Evolutionary conservation across 2,113 vertebrate genomes (phyloP).

Genomic region (human (Homo sapiens)): DNA sequence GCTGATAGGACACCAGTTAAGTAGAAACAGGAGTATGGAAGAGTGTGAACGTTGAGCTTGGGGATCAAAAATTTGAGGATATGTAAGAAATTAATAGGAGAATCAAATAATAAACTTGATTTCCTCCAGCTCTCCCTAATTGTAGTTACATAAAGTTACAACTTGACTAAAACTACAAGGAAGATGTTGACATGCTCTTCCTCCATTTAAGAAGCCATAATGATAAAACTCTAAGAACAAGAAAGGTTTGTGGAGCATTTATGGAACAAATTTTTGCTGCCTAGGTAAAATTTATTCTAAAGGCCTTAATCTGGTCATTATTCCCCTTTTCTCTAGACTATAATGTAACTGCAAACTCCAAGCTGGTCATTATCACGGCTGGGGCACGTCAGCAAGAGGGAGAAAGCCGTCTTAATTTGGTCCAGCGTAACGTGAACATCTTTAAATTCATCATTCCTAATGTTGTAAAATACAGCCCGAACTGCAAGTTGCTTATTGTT

Average conservation of each 20-base stretch:
- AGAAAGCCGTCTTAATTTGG: conserved; percentile 97
- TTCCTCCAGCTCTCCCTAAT: background rate
- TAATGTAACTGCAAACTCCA: conserved; percentile 95
- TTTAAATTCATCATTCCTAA: conserved; percentile 99
- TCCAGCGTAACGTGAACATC: conserved; percentile 98
- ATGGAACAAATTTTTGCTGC: background rate
- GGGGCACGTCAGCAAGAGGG: conserved; percentile 98
- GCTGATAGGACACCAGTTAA: background rate
- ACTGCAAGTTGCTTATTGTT: conserved; percentile 95
- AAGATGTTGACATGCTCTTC: background rate
- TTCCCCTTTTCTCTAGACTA: conserved; percentile 88
- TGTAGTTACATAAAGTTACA: background rate
- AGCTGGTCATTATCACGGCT: conserved; percentile 96
- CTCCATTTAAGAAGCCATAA: background rate
- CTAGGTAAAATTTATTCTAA: background rate
- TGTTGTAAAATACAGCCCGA: conserved; percentile 96
- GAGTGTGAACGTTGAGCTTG: background rate
- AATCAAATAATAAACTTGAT: background rate
- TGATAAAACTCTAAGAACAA: background rate
- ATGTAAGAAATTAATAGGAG: background rate
- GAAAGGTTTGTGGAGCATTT: background rate
- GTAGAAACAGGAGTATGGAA: background rate
- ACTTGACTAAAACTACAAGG: background rate
- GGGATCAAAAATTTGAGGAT: background rate
- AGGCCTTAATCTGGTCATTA: background rate